Percentiles rank a stretch among this genome's conserved stretches.
Conservation (phyloP, 2,888 invertebrate species). For the Dasysyrphus albostriatus region DNA sequence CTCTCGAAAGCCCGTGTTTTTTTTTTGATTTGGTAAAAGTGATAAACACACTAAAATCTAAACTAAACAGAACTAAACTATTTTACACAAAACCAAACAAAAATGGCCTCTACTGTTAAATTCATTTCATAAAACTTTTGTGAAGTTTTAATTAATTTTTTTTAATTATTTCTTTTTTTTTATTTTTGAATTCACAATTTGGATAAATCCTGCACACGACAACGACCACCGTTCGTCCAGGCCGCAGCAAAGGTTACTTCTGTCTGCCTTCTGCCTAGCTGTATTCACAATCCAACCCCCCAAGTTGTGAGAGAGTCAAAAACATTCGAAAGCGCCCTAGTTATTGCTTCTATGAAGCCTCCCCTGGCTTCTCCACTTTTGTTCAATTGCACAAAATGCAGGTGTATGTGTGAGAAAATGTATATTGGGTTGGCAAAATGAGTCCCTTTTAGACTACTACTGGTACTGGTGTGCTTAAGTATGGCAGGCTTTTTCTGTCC, state of each 20-base stretch:
- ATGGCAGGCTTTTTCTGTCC: slow-evolving; percentile 33
- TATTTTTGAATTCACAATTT: slow-evolving; percentile 58
- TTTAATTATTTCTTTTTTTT: slow-evolving; percentile 51
- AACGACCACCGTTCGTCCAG: slow-evolving; percentile 84
- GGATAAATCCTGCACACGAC: slow-evolving; percentile 76
- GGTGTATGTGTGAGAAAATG: slow-evolving; percentile 42
- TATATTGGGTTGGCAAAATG: slow-evolving; percentile 35
- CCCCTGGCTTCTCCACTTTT: slow-evolving; percentile 59
- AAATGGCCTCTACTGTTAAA: slow-evolving; percentile 71
- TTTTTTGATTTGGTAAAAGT: slow-evolving; percentile 35
- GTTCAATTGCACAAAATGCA: background rate
- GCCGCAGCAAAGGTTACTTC: slow-evolving; percentile 84
- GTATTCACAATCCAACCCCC: slow-evolving; percentile 77
- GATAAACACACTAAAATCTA: slow-evolving; percentile 26
- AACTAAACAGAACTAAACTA: slow-evolving; percentile 52
- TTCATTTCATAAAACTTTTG: slow-evolving; percentile 27
- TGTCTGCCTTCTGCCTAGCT: slow-evolving; percentile 80
- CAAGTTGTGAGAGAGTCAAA: slow-evolving; percentile 58
- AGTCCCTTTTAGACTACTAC: background rate
- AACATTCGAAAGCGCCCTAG: slow-evolving; percentile 63
- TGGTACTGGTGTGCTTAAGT: background rate
- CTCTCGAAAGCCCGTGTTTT: slow-evolving; percentile 67
- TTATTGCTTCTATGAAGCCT: slow-evolving; percentile 46
- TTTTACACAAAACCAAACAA: slow-evolving; percentile 64
- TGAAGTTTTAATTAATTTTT: slow-evolving; percentile 43